Percentiles rank a stretch among this genome's conserved stretches.
These are phyloP conservation scores for Aplocera efformata DNA, from an alignment of 2,888 invertebrate genomes.

Conservation along the genomic window DNA sequence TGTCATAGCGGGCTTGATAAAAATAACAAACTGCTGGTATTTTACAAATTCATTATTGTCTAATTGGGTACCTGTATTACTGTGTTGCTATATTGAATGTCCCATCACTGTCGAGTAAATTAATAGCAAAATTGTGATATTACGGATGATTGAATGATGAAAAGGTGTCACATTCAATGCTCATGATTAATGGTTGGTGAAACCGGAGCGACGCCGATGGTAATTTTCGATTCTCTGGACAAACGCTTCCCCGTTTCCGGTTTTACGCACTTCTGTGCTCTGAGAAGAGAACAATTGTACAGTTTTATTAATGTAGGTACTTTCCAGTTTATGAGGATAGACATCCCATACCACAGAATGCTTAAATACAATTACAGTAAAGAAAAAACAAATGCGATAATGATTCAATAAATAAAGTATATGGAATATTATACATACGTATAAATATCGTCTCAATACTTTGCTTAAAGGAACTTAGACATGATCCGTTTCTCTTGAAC, in stretches of 20 bases:
- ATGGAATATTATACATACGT: no score
- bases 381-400: no score
- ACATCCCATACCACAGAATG: no score
- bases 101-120: slow-evolving; percentile 3
- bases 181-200: slow-evolving; percentile 60
- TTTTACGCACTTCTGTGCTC: slow-evolving; percentile 24
- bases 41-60: no score
- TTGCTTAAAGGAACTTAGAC: no score
- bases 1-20: no score
- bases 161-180: slow-evolving; percentile 55
- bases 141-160: slow-evolving; percentile 54
- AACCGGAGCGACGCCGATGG: slow-evolving; percentile 47
- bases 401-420: no score
- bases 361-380: no score
- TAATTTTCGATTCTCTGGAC: slow-evolving; percentile 39
- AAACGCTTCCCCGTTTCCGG: slow-evolving; percentile 9
- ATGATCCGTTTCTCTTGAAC: no score
- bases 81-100: not conserved
- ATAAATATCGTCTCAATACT: no score
- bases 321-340: slow-evolving; percentile 3
- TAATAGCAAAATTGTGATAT: slow-evolving; percentile 32
- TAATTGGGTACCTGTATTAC: no score
- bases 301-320: slow-evolving; percentile 12
- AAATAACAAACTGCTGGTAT: no score
- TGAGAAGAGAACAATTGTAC: slow-evolving; percentile 30